Evolutionary conservation across 2,113 vertebrate species (phyloP), one percentile per base, ranked within the genome.

Genomic region (Oncorhynchus clarkii): DNA sequence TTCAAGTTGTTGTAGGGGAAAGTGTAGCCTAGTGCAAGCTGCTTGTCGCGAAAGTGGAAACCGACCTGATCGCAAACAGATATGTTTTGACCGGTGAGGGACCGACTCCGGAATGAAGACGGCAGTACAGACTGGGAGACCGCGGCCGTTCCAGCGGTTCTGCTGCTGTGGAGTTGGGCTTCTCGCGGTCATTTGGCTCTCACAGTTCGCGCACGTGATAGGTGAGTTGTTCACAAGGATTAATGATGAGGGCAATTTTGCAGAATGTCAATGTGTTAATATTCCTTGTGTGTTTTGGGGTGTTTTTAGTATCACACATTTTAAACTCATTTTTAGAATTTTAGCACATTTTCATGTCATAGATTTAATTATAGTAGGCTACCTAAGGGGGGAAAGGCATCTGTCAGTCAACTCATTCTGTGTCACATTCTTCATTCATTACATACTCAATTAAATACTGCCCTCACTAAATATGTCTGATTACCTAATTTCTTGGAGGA

Each of bases 141-240:
- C 91, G 89, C 88, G 91, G 84, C 87, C 87, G 85, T 86, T 93
- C 84, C 89, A 84, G 89, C 92, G 92, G 87, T 83, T 93, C 82
- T 94, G 92, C 93, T 93, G 91, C 91, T 86, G 91, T 45, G 93
- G 88, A 80, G 73, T 91, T 83, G 92, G 87, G 74, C 87, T 93
- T 79, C 48, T 93, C 73, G 89, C 91, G 65, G 85, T 90, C 81
- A 82, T 92, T 59, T 91, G 92, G 90, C 82, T 94, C 84, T 29
- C 87, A 1, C 93, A 91, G 85, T 83, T 92, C 81, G 79, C 89
- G 80, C 90, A 88, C 82, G 84, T 88, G 79, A 90, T 92, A 93
- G 93, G 93, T 93, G 89, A 89, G 90, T 86, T 34, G n/a, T 20
- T 74, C 62, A 51, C 16, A 49, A 24, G 45, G 45, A 27, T 64